Evolutionary conservation across 2,888 invertebrate species (phyloP).

Genomic region (Matsumyia berberina): DNA sequence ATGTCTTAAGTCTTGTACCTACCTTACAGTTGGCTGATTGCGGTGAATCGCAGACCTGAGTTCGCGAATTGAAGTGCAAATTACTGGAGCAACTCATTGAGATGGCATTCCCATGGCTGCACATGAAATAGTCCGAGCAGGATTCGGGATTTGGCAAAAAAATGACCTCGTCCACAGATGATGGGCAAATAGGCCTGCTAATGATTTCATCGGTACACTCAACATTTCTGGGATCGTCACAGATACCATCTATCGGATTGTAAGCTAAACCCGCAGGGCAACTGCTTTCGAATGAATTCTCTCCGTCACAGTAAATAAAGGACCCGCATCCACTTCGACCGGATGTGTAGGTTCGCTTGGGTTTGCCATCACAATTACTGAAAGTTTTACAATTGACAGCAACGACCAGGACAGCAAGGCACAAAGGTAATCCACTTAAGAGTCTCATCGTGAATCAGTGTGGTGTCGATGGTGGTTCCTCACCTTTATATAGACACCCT

Average conservation of each 20-base stretch:
- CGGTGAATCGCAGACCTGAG: constrained; percentile 5
- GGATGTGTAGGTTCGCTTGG: neutral
- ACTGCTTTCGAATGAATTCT: constrained; percentile 26
- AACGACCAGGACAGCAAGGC: constrained; percentile 2
- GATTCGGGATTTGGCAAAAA: constrained; percentile 10
- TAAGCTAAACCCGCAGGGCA: constrained; percentile 31
- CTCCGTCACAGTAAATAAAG: constrained; percentile 42
- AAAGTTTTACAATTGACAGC: constrained; percentile 16
- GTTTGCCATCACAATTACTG: constrained; percentile 23
- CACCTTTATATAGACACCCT: constrained; percentile 22
- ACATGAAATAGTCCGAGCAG: constrained; percentile 26
- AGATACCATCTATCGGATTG: constrained; percentile 14
- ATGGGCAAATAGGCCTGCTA: neutral
- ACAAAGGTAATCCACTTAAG: constrained; percentile 21
- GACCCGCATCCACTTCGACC: constrained; percentile 21
- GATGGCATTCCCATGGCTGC: neutral
- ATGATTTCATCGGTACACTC: constrained; percentile 12
- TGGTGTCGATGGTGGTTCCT: neutral
- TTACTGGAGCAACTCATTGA: neutral
- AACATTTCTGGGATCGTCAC: constrained; percentile 35
- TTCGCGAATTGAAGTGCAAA: constrained; percentile 11
- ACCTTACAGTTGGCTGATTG: constrained; percentile 21
- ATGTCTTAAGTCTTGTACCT: neutral
- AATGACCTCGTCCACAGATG: neutral
- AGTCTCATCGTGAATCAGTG: constrained; percentile 13